Percentiles rank a stretch among this genome's conserved stretches.
Evolutionary conservation across 2,888 invertebrate genomes (phyloP).

Genomic region (Nephrotoma appendiculata): DNA sequence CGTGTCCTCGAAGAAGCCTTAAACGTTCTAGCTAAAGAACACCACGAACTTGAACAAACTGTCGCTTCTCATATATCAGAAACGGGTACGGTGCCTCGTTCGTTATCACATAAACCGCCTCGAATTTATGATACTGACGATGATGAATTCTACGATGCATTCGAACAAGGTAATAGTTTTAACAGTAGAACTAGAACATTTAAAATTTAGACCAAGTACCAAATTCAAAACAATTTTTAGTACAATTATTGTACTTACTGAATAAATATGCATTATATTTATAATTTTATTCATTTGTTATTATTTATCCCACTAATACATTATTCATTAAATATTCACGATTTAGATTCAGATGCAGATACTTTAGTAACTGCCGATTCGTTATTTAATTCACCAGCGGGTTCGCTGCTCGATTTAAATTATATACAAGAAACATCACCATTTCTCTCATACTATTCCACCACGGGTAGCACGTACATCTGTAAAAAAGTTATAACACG

Average conservation of each 20-base stretch:
- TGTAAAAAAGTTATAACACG: conserved; percentile 6
- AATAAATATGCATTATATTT: neutral
- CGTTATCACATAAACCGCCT: conserved; percentile 19
- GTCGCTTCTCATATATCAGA: conserved; percentile 41
- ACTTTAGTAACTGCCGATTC: conserved; percentile 24
- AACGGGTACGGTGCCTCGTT: conserved; percentile 13
- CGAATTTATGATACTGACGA: conserved; percentile 27
- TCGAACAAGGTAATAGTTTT: conserved; percentile 23
- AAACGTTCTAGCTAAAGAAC: conserved; percentile 49
- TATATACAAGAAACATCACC: conserved; percentile 4
- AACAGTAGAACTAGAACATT: neutral
- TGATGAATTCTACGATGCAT: conserved; percentile 30
- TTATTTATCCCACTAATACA: neutral
- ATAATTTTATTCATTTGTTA: neutral
- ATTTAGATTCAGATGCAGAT: conserved; percentile 34
- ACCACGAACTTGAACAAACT: conserved; percentile 51
- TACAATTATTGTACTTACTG: neutral
- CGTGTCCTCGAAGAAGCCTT: conserved; percentile 51
- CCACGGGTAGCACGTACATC: conserved; percentile 6
- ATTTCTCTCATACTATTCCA: neutral
- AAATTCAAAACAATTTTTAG: neutral
- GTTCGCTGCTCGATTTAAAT: conserved; percentile 14
- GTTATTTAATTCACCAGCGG: conserved; percentile 15
- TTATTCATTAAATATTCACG: neutral
- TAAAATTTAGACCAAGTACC: neutral